These are phyloP conservation scores for Drosophila rubida DNA, from an alignment of 2,888 invertebrate species.

Conservation along the genomic window DNA sequence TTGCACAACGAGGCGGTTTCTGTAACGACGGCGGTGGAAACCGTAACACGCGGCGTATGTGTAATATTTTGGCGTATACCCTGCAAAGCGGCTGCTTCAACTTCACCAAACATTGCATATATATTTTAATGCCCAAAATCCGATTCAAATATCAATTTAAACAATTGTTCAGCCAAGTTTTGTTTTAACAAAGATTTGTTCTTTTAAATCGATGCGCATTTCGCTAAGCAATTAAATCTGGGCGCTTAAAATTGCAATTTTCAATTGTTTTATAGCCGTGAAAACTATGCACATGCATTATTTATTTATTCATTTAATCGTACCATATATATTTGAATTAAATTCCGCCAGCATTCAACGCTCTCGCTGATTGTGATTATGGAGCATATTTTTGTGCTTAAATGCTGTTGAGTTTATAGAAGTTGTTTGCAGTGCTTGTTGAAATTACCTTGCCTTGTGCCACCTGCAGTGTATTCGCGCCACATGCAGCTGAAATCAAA, in stretches of 20 bases:
- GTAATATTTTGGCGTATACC: constrained; percentile 9
- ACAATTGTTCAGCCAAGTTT: too few relatives aligned
- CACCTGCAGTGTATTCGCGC: constrained; percentile 10
- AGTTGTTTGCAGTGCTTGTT: not conserved
- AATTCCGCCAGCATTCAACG: too few relatives aligned
- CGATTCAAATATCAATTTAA: too few relatives aligned
- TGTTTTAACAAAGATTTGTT: not conserved
- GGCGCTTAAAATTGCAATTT: too few relatives aligned
- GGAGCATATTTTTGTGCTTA: too few relatives aligned
- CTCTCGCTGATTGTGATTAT: too few relatives aligned
- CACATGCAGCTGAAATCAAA: not conserved
- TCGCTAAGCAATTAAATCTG: too few relatives aligned
- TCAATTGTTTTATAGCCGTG: too few relatives aligned
- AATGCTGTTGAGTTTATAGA: too few relatives aligned
- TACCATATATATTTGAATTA: too few relatives aligned
- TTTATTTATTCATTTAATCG: too few relatives aligned
- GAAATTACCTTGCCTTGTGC: not conserved
- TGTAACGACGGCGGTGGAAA: not conserved
- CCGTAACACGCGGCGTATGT: constrained; percentile 23
- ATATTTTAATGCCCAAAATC: not conserved
- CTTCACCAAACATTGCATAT: not conserved
- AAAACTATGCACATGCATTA: too few relatives aligned
- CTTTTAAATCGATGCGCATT: not conserved
- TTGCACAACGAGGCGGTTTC: constrained; percentile 9
- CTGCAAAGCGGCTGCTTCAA: not conserved